These are phyloP conservation scores for Eretmochelys imbricata DNA, from an alignment of 2,113 vertebrate species.

Conservation along the genomic window DNA sequence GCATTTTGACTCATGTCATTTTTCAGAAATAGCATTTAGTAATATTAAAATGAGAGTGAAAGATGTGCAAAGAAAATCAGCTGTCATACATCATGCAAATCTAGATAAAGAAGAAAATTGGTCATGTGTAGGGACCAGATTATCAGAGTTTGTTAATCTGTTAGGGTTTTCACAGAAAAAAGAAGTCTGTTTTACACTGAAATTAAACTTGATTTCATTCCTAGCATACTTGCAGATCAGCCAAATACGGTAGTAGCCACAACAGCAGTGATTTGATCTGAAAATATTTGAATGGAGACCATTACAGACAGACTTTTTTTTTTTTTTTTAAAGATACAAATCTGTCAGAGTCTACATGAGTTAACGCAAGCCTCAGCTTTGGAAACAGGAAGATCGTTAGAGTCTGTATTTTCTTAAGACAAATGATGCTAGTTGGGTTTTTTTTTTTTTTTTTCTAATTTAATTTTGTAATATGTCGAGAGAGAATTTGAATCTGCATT, in stretches of 20 bases:
- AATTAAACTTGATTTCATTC: not conserved
- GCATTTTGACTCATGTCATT: not conserved
- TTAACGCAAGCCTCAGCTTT: not conserved
- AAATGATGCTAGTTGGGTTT: not conserved
- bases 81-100: not conserved
- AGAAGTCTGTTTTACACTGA: not conserved
- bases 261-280: not conserved
- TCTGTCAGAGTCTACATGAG: not conserved
- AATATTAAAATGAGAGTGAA: not conserved
- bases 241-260: not conserved
- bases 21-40: slow-evolving; percentile 1
- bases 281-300: not conserved
- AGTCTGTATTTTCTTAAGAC: not conserved
- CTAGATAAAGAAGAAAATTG: slow-evolving; percentile 46
- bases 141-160: slow-evolving; percentile 15
- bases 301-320: not conserved
- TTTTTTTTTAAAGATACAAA: not conserved
- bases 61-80: not conserved
- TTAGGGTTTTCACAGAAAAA: slow-evolving; percentile 16
- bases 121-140: slow-evolving; percentile 8
- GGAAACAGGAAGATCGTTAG: not conserved
- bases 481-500: not conserved
- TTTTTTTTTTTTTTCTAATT: not conserved
- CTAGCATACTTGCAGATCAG: not conserved
- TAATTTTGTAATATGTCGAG: not conserved